Evolutionary conservation across 2,113 vertebrate genomes (phyloP), one percentile per base, ranked within the genome.

Genomic region (Phalacrocorax aristotelis): DNA sequence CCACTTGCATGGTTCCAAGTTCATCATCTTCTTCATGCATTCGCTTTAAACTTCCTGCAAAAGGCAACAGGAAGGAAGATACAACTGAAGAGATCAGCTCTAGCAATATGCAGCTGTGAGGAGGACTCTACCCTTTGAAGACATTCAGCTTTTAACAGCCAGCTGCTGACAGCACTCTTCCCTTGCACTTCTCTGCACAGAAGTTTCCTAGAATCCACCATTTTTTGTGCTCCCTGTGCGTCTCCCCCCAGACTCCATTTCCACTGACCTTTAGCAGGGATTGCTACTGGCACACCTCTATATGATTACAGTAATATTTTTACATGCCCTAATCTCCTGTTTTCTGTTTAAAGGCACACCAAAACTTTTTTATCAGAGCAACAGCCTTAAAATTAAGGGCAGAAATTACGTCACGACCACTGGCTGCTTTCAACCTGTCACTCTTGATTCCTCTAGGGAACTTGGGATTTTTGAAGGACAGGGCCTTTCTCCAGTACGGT

Each of bases 21-120:
- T 99, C 99, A 25, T 99, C 99, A 1, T 99, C 99, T 44, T 99
- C 99, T 89, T 99, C 99, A 36, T 99, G 98, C 95, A 98, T 98
- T 96, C 99, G 98, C 96, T 99, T 99, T 80, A 99, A 98, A 92
- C 99, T 99, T 91, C 99, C 99, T 99, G 96, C 81, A 96, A 49
- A 60, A 96, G 89, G 93, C 48, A 87, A 93, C 57, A 61, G 36
- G 92, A 80, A 46, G 69, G 44, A 92, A 79, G 55, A 69, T 0
- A 5, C 4, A 19, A 3, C 26, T 55, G 36, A 80, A 51, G 32
- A 58, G 20, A 27, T 9, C 42, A 15, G 42, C 36, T 61, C 21
- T 16, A 38, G 17, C 29, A 38, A 15, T 1, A 52, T 4, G 1
- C 34, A 60, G 42, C 36, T 52, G 29, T 3, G 10, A n/a, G 25